Percentiles rank a stretch among this genome's conserved stretches.
These are phyloP conservation scores for Siniperca scherzeri DNA, from an alignment of 2,797 vertebrate genomes.

Conservation along the genomic window DNA sequence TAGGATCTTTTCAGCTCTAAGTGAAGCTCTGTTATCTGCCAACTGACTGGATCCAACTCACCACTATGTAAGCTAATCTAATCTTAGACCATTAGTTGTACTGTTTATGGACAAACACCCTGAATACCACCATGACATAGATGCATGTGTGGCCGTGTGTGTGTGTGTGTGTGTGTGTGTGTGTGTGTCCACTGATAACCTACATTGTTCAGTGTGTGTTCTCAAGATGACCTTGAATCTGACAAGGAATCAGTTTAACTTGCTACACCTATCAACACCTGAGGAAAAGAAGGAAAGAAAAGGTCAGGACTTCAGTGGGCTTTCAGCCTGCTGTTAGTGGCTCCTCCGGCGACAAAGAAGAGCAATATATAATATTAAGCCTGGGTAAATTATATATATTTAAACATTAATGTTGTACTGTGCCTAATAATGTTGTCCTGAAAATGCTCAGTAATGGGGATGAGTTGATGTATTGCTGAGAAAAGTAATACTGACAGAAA, in stretches of 20 bases:
- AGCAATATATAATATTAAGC: background rate
- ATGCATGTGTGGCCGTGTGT: background rate
- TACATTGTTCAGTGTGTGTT: conserved; percentile 55
- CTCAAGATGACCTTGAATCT: conserved; percentile 59
- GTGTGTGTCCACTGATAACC: conserved; percentile 52
- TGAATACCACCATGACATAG: conserved; percentile 63
- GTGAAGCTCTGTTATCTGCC: background rate
- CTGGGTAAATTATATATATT: background rate
- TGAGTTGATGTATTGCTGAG: background rate
- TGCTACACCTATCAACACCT: background rate
- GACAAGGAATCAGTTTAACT: conserved; percentile 25
- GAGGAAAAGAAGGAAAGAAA: background rate
- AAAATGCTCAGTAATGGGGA: background rate
- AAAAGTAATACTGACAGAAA: conserved; percentile 4
- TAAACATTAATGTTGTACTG: background rate
- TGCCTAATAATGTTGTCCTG: background rate
- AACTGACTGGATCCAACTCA: conserved; percentile 14
- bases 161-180: conserved; percentile 17
- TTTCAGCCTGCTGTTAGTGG: background rate
- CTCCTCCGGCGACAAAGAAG: background rate
- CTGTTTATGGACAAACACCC: conserved; percentile 75
- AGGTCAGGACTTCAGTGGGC: too few species aligned
- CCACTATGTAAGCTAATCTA: conserved; percentile 29
- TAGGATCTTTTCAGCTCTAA: background rate
- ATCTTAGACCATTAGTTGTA: conserved; percentile 46